Evolutionary conservation across 2,888 invertebrate genomes (phyloP), one percentile per base, ranked within the genome.

Genomic region (Clitarchus hookeri): DNA sequence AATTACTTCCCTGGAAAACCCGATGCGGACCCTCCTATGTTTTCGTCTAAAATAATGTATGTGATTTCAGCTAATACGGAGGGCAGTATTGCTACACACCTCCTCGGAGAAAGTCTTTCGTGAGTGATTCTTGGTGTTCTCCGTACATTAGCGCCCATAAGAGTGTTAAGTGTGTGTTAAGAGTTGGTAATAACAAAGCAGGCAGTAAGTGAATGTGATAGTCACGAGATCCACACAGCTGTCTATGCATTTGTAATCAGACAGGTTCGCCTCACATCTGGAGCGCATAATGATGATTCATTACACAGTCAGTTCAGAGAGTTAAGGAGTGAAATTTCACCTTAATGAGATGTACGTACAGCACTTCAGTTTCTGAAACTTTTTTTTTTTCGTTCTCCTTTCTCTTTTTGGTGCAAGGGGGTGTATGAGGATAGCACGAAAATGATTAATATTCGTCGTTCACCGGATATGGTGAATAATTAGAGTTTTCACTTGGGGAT

Each of bases 371-470:
- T 65, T n/a, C 23, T 65, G 65, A n/a, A 65, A 23, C n/a, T n/a
- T 65, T 65, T 65, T 53, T 53, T 53, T 53, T 3, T 65, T 65
- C 65, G 16, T 65, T 19, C 23, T 48, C 48, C 0, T 48, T 48
- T 48, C 48, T 48, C 48, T 36, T 36, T 36, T 36, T 36, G 36
- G 36, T 36, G 16, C 48, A 48, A 16, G 65, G 8, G 65, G n/a
- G 19, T n/a, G 65, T 6, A 65, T 65, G 23, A 48, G 48, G 48
- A 48, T 65, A 65, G 23, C 65, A n/a, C 65, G 19, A 65, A 65
- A 65, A 65, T 65, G 65, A 65, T 65, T 65, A 65, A 65, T 65
- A 65, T 65, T 65, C 65, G 23, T 65, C 65, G 23, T 65, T 65
- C 19, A 65, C 65, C 65, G 19, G 65, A 65, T 65, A 23, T 65